A percentile compares a stretch with the other conserved stretches of the same genome.
Evolutionary conservation across 37 sponge, comb jelly and placozoan species (phyloP).

Genomic region (Hormiphora californensis): DNA sequence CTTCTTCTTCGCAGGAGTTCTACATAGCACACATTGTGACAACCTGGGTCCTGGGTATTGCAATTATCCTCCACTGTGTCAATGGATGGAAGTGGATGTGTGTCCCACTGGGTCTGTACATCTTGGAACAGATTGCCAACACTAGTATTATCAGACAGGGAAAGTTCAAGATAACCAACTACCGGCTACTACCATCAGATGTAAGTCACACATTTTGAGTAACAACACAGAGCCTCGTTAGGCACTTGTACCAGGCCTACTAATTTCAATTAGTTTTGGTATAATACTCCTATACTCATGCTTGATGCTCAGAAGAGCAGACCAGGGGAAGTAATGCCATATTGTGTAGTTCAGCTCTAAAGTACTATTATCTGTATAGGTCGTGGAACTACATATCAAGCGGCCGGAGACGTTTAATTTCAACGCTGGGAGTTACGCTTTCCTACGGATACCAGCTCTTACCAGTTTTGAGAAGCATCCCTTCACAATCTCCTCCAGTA

Average conservation of each 20-base stretch:
- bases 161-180: conserved; percentile 47
- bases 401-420: conserved; percentile 29
- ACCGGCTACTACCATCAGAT: conserved; percentile 15
- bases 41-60: conserved; percentile 31
- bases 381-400: conserved; percentile 26
- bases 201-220: too few species aligned
- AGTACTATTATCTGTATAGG: neutral
- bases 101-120: neutral
- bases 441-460: neutral
- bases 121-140: conserved; percentile 17
- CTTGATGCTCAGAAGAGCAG: too few species aligned
- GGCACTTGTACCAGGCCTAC: too few species aligned
- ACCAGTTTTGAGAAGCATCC: conserved; percentile 41
- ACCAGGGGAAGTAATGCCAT: too few species aligned
- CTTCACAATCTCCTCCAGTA: conserved; percentile 50
- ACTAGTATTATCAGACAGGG: conserved; percentile 3
- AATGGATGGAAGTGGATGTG: conserved; percentile 45
- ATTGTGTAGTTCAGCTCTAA: too few species aligned
- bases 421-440: conserved; percentile 34
- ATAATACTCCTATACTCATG: too few species aligned
- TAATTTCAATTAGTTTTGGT: too few species aligned
- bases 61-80: conserved; percentile 11
- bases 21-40: conserved; percentile 24
- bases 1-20: conserved; percentile 45
- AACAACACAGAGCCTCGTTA: too few species aligned